Evolutionary conservation across 2,113 vertebrate species (phyloP).

Genomic region (Daubentonia madagascariensis): DNA sequence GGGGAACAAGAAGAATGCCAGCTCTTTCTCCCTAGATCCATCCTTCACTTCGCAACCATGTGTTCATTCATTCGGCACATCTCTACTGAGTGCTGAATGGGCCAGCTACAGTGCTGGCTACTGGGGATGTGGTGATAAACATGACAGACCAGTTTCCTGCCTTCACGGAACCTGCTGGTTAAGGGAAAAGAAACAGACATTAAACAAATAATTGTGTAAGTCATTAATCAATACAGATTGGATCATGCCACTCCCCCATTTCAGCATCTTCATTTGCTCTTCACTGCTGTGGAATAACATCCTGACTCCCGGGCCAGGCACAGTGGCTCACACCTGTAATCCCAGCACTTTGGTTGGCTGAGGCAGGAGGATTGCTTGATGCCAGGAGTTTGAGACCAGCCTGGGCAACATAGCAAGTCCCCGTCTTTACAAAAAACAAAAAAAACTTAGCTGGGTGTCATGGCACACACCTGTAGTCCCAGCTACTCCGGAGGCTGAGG

Average conservation of each 20-base stretch:
- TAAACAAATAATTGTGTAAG: neutral
- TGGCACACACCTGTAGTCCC: neutral
- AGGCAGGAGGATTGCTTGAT: neutral
- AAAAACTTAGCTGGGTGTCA: too few species aligned
- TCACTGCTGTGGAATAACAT: neutral
- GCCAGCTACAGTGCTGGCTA: neutral
- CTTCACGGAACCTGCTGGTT: neutral
- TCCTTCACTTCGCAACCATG: neutral
- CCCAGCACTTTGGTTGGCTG: neutral
- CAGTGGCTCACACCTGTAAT: neutral
- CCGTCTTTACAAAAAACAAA: too few species aligned
- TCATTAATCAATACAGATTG: neutral
- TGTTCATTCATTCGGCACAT: neutral
- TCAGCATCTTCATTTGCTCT: neutral
- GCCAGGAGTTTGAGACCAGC: neutral
- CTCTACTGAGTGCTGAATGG: neutral
- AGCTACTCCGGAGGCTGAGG: neutral
- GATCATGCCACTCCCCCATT: neutral
- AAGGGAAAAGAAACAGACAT: neutral
- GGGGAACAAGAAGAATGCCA: slow-evolving; percentile 3
- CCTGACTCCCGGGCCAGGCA: neutral
- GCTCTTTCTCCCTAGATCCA: neutral
- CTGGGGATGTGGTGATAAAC: neutral
- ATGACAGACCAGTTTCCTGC: neutral
- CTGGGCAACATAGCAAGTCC: neutral